Conservation (phyloP, 2,888 invertebrate genomes). For the Eupeodes latifasciatus region DNA sequence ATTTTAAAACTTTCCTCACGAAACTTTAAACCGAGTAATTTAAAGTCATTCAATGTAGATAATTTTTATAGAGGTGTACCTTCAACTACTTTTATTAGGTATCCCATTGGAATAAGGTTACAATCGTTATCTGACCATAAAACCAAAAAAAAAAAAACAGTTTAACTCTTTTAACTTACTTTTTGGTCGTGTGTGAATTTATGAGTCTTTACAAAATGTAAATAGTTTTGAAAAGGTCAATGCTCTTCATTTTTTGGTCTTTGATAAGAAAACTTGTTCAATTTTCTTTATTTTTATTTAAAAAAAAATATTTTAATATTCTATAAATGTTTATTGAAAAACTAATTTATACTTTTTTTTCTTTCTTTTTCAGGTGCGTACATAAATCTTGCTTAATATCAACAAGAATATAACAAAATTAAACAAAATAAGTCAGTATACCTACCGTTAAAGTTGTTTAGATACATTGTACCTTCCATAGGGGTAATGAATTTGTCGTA, state of each 20-base stretch:
- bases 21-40: constrained; percentile 29
- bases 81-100: not conserved
- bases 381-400: too few species aligned
- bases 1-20: constrained; percentile 42
- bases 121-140: constrained; percentile 33
- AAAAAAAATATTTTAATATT: too few species aligned
- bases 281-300: not conserved
- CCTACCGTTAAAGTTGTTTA: too few species aligned
- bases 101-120: not conserved
- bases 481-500: too few species aligned
- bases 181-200: not conserved
- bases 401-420: too few species aligned
- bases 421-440: not conserved
- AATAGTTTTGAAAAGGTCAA: constrained; percentile 1
- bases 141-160: not conserved
- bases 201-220: not conserved
- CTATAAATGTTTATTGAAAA: not conserved
- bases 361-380: not conserved
- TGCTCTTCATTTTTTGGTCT: not conserved
- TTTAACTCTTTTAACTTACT: not conserved
- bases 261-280: not conserved
- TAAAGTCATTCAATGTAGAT: constrained; percentile 28
- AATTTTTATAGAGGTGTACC: not conserved
- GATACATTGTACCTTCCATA: not conserved
- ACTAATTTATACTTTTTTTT: not conserved